Conservation (phyloP, 2,113 vertebrate species). For the Leptobrachium leishanense region DNA sequence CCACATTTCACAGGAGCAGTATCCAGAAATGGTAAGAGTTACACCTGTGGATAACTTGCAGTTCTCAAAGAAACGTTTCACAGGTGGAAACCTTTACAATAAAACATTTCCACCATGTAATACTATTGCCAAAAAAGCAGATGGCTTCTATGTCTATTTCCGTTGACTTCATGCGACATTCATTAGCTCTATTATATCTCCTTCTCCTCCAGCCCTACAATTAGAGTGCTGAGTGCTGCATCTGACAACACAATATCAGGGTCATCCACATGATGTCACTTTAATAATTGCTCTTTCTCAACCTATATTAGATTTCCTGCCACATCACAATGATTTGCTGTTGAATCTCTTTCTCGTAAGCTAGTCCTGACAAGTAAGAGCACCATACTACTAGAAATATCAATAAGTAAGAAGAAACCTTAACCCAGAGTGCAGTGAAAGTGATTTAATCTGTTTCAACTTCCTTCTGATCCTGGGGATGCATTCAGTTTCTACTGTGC, state of each 20-base stretch:
- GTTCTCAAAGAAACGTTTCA: too few species aligned
- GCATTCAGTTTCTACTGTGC: not conserved
- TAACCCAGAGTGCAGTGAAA: slow-evolving; percentile 14
- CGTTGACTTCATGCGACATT: too few species aligned
- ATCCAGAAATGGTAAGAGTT: too few species aligned
- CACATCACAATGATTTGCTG: slow-evolving; percentile 13
- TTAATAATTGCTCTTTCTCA: not conserved
- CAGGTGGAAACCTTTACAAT: too few species aligned
- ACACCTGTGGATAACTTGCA: too few species aligned
- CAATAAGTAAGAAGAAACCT: slow-evolving; percentile 29
- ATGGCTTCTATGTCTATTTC: too few species aligned
- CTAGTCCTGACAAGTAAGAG: slow-evolving; percentile 13
- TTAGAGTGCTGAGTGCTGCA: not conserved
- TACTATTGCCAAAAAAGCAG: too few species aligned
- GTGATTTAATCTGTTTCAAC: slow-evolving; percentile 22
- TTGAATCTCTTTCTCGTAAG: slow-evolving; percentile 6
- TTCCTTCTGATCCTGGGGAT: slow-evolving; percentile 17
- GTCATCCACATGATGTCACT: not conserved
- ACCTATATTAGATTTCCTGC: not conserved
- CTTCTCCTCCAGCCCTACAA: not conserved
- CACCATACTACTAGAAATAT: slow-evolving; percentile 22
- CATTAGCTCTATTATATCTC: not conserved
- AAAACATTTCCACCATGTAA: too few species aligned
- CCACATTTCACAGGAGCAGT: too few species aligned
- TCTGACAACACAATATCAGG: not conserved